Conservation (phyloP, 2,113 vertebrate species). For the Syrmaticus mikado region DNA sequence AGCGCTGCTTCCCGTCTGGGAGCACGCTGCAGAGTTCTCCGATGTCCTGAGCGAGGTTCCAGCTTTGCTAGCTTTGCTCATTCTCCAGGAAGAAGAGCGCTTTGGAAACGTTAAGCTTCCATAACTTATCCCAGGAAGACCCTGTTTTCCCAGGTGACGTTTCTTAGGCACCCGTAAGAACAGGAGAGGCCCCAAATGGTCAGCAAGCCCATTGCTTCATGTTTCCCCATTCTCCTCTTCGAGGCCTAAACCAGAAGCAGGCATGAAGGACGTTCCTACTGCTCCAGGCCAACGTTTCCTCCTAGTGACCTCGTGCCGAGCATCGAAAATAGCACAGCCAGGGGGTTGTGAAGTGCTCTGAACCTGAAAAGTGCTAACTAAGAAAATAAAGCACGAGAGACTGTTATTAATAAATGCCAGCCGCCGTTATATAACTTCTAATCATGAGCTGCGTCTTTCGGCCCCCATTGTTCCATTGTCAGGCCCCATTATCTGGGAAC, state of each 20-base stretch:
- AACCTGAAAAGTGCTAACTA: slow-evolving; percentile 71
- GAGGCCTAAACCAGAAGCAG: not conserved
- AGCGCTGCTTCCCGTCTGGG: not conserved
- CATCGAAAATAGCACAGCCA: slow-evolving; percentile 8
- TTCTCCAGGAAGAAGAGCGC: not conserved
- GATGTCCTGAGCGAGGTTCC: not conserved
- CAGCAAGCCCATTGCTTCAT: not conserved
- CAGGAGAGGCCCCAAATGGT: not conserved
- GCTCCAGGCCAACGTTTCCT: not conserved
- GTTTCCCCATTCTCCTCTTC: not conserved
- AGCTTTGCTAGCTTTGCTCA: not conserved
- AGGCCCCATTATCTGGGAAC: slow-evolving; percentile 68
- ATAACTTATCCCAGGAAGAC: not conserved
- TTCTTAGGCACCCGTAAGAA: accelerated
- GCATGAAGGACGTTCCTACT: not conserved
- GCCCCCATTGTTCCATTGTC: slow-evolving; percentile 64
- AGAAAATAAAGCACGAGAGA: slow-evolving; percentile 40
- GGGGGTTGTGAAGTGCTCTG: slow-evolving; percentile 42
- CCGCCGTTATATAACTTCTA: slow-evolving; percentile 58
- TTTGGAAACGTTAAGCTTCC: not conserved
- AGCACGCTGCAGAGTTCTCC: not conserved
- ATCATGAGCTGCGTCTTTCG: slow-evolving; percentile 23
- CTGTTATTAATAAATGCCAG: slow-evolving; percentile 68
- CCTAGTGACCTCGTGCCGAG: not conserved
- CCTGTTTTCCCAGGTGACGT: not conserved